Evolutionary conservation across 2,797 vertebrate genomes (phyloP).

Genomic region (Enteromius anoplus): DNA sequence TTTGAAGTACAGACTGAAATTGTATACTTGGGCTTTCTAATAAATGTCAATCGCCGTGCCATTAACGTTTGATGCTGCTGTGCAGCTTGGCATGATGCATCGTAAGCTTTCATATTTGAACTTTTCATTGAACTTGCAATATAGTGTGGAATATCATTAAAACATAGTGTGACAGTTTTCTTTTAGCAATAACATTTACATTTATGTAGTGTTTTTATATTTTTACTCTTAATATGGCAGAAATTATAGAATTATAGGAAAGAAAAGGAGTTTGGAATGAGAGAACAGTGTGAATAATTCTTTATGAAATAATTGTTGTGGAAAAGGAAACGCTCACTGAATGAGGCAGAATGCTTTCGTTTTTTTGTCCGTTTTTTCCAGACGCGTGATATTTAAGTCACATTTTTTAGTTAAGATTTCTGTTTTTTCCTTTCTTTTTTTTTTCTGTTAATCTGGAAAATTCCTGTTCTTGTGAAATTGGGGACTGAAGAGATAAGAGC

Average conservation of each 20-base stretch:
- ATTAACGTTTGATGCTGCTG: not conserved
- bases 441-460: constrained; percentile 76
- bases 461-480: constrained; percentile 84
- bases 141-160: not conserved
- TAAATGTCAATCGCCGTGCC: not conserved
- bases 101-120: not conserved
- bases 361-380: constrained; percentile 26
- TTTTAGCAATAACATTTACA: not conserved
- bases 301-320: not conserved
- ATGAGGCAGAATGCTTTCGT: not conserved
- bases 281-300: not conserved
- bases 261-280: not conserved
- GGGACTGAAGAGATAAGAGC: constrained; percentile 78
- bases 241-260: not conserved
- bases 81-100: not conserved
- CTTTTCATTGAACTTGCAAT: not conserved
- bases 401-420: constrained; percentile 73
- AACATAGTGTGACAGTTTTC: not conserved
- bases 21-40: not conserved
- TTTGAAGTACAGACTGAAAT: not conserved
- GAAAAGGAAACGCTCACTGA: not conserved
- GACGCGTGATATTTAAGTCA: constrained; percentile 22
- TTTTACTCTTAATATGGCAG: not conserved
- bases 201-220: not conserved
- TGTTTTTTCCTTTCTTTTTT: constrained; percentile 62